Base-by-base conservation (phyloP, 2,797 vertebrate species). In the Natrix natrix region DNA sequence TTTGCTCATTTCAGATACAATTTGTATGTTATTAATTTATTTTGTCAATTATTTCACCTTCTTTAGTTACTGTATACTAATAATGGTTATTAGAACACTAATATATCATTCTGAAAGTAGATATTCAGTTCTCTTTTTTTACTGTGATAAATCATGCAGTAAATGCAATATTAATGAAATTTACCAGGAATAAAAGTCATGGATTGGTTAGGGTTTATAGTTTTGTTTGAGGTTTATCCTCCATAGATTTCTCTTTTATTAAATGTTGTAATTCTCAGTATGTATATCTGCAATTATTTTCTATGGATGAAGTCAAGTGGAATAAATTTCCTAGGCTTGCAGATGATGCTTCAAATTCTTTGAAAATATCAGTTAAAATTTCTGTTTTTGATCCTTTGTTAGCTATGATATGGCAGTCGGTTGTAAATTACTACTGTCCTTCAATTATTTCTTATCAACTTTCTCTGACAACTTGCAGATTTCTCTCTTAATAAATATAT, bases 151-250 rank as follows among this genome's bases (percentile, higher is more conserved):
- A 66, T 93, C 48, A 55, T 32, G 56, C 63, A 63, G 54, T 91
- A 78, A 91, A 86, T 83, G 43, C 61, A 83, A 89, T 89, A 66
- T 89, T 93, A 91, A 93, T 93, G 69, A 93, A 91, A 91, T 89
- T 63, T 91, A 63, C 32, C 69, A 56, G 57, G 90, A 63, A 37
- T 57, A 52, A 56, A 91, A 91, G 89, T 91, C 32, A 57, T 91
- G 87, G 93, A 86, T 93, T 91, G 57, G 48, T 61, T 26, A 63
- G 59, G 57, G 14, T 86, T 93, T 89, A 87, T 86, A 91, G 52
- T 52, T 93, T 91, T 91, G 90, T 86, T 93, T 93, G 93, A 93
- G 91, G 59, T 93, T 89, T 86, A 93, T 91, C 69, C 48, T 89
- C 48, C 26, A 86, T 89, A 66, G 86, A 93, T 91, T 91, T 87